Conservation (phyloP, 1,140 invertebrate species). For the Neotoxoptera formosana region DNA sequence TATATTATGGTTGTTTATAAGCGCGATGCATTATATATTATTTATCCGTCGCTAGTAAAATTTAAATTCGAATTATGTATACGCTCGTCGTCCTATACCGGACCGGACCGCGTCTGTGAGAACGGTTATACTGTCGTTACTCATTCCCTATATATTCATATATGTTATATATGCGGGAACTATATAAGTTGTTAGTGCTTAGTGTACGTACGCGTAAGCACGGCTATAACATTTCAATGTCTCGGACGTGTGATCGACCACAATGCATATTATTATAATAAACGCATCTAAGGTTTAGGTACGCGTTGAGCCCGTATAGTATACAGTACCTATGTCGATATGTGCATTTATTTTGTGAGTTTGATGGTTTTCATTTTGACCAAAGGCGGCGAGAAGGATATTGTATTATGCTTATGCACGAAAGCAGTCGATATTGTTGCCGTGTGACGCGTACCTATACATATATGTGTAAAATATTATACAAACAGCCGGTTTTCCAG, state of each 20-base stretch:
- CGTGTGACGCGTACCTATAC: not conserved
- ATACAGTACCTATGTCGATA: not conserved
- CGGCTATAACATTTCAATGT: not conserved
- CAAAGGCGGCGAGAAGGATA: not conserved
- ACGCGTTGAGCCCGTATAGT: too few relatives aligned
- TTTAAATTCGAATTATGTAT: not conserved
- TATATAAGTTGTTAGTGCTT: too few relatives aligned
- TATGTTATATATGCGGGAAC: not conserved
- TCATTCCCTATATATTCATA: not conserved
- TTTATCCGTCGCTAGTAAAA: conserved; percentile 9
- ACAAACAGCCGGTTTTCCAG: not conserved
- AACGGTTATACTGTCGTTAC: not conserved
- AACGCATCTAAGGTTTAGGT: not conserved
- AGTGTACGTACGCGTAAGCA: not conserved
- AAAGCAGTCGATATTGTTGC: not conserved
- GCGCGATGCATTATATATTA: not conserved
- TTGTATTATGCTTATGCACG: too few relatives aligned
- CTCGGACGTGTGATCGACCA: not conserved
- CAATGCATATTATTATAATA: not conserved
- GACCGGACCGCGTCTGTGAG: not conserved
- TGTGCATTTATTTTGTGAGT: not conserved
- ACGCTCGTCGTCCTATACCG: not conserved
- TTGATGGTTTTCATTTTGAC: not conserved
- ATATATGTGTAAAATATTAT: not conserved
- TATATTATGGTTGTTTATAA: not conserved